Evolutionary conservation across 2,797 vertebrate species (phyloP).

Genomic region (Microctenopoma lineatum): DNA sequence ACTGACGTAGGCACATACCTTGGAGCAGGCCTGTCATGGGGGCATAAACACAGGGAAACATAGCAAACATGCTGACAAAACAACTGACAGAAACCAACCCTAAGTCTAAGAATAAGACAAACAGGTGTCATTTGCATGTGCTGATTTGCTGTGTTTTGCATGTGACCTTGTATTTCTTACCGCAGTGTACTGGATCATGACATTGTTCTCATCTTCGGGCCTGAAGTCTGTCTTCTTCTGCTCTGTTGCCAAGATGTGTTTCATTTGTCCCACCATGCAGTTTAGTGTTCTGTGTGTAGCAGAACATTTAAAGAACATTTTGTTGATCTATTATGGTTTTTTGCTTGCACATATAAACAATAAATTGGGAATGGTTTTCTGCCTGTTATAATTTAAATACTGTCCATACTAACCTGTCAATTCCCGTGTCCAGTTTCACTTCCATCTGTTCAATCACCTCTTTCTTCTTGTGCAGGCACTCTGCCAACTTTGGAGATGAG

Average conservation of each 20-base stretch:
- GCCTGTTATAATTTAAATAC: neutral
- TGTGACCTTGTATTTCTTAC: conserved; percentile 81
- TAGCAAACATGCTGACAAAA: neutral
- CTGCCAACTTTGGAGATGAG: conserved; percentile 96
- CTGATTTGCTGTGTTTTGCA: conserved; percentile 40
- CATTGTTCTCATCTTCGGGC: conserved; percentile 98
- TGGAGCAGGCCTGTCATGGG: conserved; percentile 91
- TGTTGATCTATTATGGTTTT: neutral
- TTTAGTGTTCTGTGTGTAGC: conserved; percentile 91
- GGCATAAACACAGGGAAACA: conserved; percentile 9
- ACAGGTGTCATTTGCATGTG: neutral
- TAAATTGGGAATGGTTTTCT: neutral
- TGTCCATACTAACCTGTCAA: conserved; percentile 89
- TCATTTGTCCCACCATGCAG: conserved; percentile 99
- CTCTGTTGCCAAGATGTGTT: conserved; percentile 94
- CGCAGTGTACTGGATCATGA: conserved; percentile 97
- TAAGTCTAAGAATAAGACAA: neutral
- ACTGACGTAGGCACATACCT: conserved; percentile 94
- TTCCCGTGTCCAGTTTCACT: conserved; percentile 97
- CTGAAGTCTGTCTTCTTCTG: conserved; percentile 99
- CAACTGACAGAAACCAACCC: neutral
- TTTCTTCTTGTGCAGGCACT: conserved; percentile 99
- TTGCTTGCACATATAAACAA: neutral
- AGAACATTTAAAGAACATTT: conserved; percentile 6
- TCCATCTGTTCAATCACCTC: conserved; percentile 99